Conservation (phyloP, 2,113 vertebrate genomes). For the Crotophaga sulcirostris region DNA sequence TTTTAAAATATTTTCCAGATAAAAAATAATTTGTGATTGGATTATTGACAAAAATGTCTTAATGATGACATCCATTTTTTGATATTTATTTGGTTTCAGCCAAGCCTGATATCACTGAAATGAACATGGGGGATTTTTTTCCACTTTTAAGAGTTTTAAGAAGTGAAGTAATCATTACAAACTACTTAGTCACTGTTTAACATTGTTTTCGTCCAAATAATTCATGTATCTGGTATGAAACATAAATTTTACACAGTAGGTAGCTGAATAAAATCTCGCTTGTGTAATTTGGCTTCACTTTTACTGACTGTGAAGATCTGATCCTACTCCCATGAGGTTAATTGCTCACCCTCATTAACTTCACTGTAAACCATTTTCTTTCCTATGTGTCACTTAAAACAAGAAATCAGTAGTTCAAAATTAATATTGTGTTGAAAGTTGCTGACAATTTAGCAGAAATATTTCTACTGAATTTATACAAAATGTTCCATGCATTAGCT, state of each 20-base stretch:
- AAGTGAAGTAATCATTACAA: conserved; percentile 13
- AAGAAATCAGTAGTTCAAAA: neutral
- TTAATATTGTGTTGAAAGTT: neutral
- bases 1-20: neutral
- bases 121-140: neutral
- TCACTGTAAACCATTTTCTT: neutral
- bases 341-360: neutral
- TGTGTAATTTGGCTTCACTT: neutral
- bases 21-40: neutral
- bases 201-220: neutral
- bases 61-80: neutral
- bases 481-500: neutral
- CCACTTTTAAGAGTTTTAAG: neutral
- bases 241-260: neutral
- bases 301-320: neutral
- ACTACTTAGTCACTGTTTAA: neutral
- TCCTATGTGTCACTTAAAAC: neutral
- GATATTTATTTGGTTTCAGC: neutral
- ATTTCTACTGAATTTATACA: neutral
- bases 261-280: neutral
- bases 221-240: neutral
- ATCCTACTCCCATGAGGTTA: neutral
- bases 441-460: neutral
- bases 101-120: neutral
- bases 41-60: neutral